Evolutionary conservation across 2,797 vertebrate genomes (phyloP).

Genomic region (Crotalus adamanteus): DNA sequence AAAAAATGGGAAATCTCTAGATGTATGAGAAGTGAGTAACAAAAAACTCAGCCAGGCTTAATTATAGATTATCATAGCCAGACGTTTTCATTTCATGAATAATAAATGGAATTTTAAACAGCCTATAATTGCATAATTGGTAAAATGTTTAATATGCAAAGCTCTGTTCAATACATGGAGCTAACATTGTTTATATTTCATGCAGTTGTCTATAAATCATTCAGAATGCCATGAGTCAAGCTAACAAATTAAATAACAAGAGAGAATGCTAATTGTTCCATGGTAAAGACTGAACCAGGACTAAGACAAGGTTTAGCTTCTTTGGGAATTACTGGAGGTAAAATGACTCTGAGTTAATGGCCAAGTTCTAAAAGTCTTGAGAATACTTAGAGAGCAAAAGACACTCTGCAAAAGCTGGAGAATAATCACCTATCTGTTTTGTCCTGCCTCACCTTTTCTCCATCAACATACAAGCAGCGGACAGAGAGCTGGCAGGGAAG

Average conservation of each 20-base stretch:
- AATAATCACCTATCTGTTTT: neutral
- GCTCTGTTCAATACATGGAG: neutral
- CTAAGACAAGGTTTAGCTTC: too few relatives aligned
- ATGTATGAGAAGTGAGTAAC: neutral
- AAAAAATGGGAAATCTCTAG: neutral
- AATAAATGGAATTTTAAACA: slow-evolving; percentile 14
- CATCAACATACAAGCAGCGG: neutral
- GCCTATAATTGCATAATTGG: neutral
- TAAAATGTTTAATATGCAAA: neutral
- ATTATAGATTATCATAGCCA: slow-evolving; percentile 9
- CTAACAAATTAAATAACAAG: slow-evolving; percentile 1
- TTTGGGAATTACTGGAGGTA: too few relatives aligned
- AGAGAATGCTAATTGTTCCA: too few relatives aligned
- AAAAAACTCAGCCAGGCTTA: slow-evolving; percentile 4
- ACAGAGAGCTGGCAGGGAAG: too few relatives aligned
- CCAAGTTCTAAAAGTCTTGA: too few relatives aligned
- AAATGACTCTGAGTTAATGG: too few relatives aligned
- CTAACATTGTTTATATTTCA: neutral
- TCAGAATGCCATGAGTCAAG: neutral
- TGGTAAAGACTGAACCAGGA: too few relatives aligned
- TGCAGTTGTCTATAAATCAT: neutral
- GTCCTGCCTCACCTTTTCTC: neutral
- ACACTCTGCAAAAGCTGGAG: neutral
- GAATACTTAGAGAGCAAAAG: too few relatives aligned
- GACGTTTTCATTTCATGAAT: slow-evolving; percentile 17